A percentile compares a stretch with the other conserved stretches of the same genome.
These are phyloP conservation scores for Vombatus ursinus DNA, from an alignment of 2,113 vertebrate genomes.

Conservation along the genomic window DNA sequence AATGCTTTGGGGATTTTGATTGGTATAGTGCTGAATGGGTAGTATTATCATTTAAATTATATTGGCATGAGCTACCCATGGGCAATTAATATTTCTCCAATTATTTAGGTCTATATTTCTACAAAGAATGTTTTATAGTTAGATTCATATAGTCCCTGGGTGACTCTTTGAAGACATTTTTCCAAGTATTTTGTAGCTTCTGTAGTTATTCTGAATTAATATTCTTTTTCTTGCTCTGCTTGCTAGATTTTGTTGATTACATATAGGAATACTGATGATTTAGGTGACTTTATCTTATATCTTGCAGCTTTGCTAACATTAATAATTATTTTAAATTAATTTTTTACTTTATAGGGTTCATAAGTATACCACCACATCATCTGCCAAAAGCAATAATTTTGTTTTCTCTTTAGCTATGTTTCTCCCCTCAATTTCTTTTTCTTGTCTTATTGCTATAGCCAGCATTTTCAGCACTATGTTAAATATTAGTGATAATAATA, in stretches of 20 bases:
- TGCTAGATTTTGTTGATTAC: neutral
- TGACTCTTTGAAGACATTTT: neutral
- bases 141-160: too few relatives aligned
- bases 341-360: neutral
- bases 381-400: neutral
- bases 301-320: too few relatives aligned
- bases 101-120: too few relatives aligned
- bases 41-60: too few relatives aligned
- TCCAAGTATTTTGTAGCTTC: neutral
- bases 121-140: too few relatives aligned
- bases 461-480: neutral
- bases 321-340: neutral
- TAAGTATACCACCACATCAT: neutral
- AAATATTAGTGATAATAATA: neutral
- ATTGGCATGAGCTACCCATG: too few relatives aligned
- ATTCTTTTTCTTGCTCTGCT: neutral
- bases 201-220: neutral
- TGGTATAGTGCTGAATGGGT: too few relatives aligned
- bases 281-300: neutral
- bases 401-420: neutral
- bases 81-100: too few relatives aligned
- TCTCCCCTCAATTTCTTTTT: neutral
- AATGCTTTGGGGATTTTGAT: too few relatives aligned
- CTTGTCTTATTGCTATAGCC: neutral
- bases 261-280: neutral